A percentile compares a stretch with the other conserved stretches of the same genome.
Evolutionary conservation across 2,888 invertebrate species (phyloP).

Genomic region (Helicoverpa assulta): DNA sequence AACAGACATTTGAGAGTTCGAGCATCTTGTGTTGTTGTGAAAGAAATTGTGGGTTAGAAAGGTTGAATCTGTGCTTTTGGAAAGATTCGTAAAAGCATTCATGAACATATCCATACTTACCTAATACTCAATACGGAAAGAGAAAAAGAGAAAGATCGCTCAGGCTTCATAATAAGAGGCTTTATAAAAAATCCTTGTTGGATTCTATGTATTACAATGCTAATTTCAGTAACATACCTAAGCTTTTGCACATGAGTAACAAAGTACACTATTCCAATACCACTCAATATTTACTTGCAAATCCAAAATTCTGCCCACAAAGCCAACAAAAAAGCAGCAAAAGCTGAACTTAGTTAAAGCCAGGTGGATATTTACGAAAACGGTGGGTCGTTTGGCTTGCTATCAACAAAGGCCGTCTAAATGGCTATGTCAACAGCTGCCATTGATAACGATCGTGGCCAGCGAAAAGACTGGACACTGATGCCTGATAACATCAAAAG

Average conservation of each 20-base stretch:
- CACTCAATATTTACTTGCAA: too few species aligned
- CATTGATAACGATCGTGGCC: conserved; percentile 55
- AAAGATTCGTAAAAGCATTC: neutral
- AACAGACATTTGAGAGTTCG: conserved; percentile 39
- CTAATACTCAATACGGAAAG: too few species aligned
- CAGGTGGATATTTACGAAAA: conserved; percentile 51
- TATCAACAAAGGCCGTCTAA: conserved; percentile 56
- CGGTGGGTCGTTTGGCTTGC: conserved; percentile 47
- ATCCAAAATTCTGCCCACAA: neutral
- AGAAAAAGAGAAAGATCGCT: too few species aligned
- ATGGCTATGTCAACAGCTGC: conserved; percentile 53
- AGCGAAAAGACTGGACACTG: conserved; percentile 49
- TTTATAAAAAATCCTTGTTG: too few species aligned
- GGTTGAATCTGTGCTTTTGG: neutral
- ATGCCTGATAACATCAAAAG: conserved; percentile 43
- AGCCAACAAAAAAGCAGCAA: conserved; percentile 26
- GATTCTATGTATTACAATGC: too few species aligned
- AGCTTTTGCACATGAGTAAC: too few species aligned
- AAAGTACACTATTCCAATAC: too few species aligned
- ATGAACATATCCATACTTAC: neutral
- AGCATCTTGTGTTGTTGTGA: conserved; percentile 13
- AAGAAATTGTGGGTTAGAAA: conserved; percentile 21
- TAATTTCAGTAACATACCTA: too few species aligned
- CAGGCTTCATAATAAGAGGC: too few species aligned
- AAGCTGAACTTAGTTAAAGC: conserved; percentile 29